Evolutionary conservation across 2,888 invertebrate genomes (phyloP).

Genomic region (Drosophila percnosoma): DNA sequence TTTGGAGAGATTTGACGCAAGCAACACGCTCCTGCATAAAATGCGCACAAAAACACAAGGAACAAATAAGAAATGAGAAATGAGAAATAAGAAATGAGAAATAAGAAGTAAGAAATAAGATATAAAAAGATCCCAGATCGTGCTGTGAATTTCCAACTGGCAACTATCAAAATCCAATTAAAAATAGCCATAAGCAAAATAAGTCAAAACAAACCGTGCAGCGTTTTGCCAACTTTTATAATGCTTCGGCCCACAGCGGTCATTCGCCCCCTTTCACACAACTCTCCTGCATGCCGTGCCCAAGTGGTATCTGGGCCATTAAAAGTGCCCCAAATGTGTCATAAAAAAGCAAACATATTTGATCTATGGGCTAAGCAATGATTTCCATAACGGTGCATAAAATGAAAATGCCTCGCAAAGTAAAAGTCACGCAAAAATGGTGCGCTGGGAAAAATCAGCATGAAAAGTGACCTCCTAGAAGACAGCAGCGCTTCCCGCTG

Average conservation of each 20-base stretch:
- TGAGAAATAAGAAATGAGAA: too few relatives aligned
- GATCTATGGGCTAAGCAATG: conserved; percentile 37
- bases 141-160: conserved; percentile 51
- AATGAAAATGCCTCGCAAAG: conserved; percentile 5
- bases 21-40: conserved; percentile 9
- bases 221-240: conserved; percentile 38
- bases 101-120: too few relatives aligned
- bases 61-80: too few relatives aligned
- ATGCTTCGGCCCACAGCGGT: conserved; percentile 49
- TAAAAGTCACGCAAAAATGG: conserved; percentile 54
- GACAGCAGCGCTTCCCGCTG: conserved; percentile 41
- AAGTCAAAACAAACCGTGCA: neutral
- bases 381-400: conserved; percentile 29
- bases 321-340: conserved; percentile 66
- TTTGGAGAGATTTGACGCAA: conserved; percentile 8
- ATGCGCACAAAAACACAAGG: neutral
- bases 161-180: conserved; percentile 61
- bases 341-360: conserved; percentile 53
- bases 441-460: conserved; percentile 47
- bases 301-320: conserved; percentile 14
- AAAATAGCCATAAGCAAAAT: conserved; percentile 35
- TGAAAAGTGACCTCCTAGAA: conserved; percentile 43
- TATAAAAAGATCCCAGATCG: conserved; percentile 27
- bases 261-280: conserved; percentile 26
- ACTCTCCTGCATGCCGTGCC: conserved; percentile 4